Conservation (phyloP, 1,140 invertebrate genomes). For the Melanaphis sacchari region DNA sequence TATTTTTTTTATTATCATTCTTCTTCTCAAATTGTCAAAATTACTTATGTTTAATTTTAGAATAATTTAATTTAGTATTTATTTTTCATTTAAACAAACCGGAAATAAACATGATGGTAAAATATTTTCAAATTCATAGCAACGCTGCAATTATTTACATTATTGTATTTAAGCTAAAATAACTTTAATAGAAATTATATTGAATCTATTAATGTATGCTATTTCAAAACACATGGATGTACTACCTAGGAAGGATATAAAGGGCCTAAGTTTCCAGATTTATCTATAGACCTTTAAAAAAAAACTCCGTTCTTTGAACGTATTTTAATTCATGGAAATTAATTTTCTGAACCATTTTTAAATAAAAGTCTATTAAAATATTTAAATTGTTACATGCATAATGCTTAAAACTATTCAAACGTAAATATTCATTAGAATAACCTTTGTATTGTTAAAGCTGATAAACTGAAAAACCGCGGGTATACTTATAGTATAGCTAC, state of each 20-base stretch:
- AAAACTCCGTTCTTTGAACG: neutral
- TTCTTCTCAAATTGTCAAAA: neutral
- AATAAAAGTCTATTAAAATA: constrained; percentile 7
- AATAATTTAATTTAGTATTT: neutral
- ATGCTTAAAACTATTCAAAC: neutral
- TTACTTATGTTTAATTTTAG: neutral
- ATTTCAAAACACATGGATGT: neutral
- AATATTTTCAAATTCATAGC: neutral
- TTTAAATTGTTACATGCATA: neutral
- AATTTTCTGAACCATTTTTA: neutral
- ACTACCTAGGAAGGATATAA: neutral
- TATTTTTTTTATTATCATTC: no score
- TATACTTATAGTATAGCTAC: neutral
- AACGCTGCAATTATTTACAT: neutral
- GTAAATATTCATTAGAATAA: constrained; percentile 12
- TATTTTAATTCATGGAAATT: neutral
- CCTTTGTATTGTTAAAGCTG: constrained; percentile 3
- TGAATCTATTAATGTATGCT: neutral
- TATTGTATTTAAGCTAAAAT: neutral
- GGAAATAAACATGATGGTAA: neutral
- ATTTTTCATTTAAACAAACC: neutral
- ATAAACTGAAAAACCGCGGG: neutral
- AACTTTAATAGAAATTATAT: neutral
- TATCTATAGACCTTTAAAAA: neutral
- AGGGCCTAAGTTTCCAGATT: neutral